phyloP scores from a whole-genome alignment of 1,140 invertebrate genomes.

The Drosophila gunungcola region DNA sequence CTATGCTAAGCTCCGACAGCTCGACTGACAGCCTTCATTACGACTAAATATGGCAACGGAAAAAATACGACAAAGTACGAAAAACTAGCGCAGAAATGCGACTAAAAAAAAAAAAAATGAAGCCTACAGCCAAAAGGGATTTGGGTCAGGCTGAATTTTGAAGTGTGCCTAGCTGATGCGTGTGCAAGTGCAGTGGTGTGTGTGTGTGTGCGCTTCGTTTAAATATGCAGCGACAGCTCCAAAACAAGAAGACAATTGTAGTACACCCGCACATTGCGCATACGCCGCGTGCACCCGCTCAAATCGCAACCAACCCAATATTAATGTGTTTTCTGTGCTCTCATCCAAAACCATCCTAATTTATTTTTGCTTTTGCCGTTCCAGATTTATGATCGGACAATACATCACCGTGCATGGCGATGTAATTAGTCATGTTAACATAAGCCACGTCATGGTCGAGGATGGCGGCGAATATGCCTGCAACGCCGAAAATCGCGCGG shows the following conservation, averaged over 20 bases:
- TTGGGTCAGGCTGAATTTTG: slow-evolving; percentile 77
- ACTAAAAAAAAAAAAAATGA: slow-evolving; percentile 55
- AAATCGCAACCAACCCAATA: slow-evolving; percentile 52
- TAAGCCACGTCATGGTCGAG: slow-evolving; percentile 92
- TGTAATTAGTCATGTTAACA: slow-evolving; percentile 94
- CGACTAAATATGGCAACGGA: slow-evolving; percentile 71
- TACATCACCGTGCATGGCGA: slow-evolving; percentile 93
- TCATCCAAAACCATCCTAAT: slow-evolving; percentile 29
- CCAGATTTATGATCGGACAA: slow-evolving; percentile 92
- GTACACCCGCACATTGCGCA: slow-evolving; percentile 60
- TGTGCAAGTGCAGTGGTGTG: slow-evolving; percentile 21
- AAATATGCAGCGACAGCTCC: slow-evolving; percentile 56
- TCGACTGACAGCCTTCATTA: slow-evolving; percentile 76
- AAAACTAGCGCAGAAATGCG: slow-evolving; percentile 19
- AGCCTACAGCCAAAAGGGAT: slow-evolving; percentile 70
- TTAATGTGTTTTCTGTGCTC: slow-evolving; percentile 58
- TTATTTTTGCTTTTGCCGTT: slow-evolving; percentile 41
- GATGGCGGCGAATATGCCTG: slow-evolving; percentile 96
- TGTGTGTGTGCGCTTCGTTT: slow-evolving; percentile 18
- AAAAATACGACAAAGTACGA: slow-evolving; percentile 21
- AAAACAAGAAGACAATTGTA: slow-evolving; percentile 45
- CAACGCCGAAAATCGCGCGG: slow-evolving; percentile 91
- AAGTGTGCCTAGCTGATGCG: slow-evolving; percentile 65
- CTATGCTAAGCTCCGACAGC: slow-evolving; percentile 74
- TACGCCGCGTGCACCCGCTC: slow-evolving; percentile 42